A percentile compares a stretch with the other conserved stretches of the same genome.
Conservation (phyloP, 2,797 vertebrate genomes). For the Todus mexicanus region DNA sequence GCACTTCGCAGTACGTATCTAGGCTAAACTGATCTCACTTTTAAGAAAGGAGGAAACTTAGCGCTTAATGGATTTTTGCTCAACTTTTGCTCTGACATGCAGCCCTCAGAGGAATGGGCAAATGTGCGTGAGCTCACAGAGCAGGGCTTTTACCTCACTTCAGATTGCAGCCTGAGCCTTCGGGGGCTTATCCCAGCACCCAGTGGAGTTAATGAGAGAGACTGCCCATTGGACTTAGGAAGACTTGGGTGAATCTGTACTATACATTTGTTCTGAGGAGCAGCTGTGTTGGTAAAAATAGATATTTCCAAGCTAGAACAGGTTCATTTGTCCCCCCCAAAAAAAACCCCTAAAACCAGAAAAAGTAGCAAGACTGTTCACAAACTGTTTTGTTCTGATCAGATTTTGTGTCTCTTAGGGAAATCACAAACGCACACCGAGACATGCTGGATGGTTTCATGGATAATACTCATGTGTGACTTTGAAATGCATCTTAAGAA, state of each 20-base stretch:
- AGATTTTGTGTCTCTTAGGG: not conserved
- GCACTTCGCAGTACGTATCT: not conserved
- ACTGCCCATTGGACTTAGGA: not conserved
- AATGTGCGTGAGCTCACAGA: not conserved
- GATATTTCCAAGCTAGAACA: not conserved
- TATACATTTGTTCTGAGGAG: not conserved
- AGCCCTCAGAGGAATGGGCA: not conserved
- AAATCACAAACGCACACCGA: not conserved
- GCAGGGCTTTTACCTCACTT: not conserved
- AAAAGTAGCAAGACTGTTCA: not conserved
- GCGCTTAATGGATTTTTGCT: slow-evolving; percentile 28
- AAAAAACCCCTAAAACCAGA: too few relatives aligned
- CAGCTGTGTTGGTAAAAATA: not conserved
- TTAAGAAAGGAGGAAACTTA: not conserved
- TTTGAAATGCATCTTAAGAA: not conserved
- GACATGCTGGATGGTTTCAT: not conserved
- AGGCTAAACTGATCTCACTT: slow-evolving; percentile 1
- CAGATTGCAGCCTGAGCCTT: not conserved
- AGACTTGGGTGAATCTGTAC: not conserved
- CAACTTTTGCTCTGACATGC: not conserved
- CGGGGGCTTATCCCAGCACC: not conserved
- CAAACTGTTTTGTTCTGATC: not conserved
- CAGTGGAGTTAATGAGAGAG: not conserved
- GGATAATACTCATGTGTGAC: not conserved
- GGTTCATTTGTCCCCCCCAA: not conserved